Base-by-base conservation (phyloP, 2,113 vertebrate genomes). In the Gasterosteus aculeatus region DNA sequence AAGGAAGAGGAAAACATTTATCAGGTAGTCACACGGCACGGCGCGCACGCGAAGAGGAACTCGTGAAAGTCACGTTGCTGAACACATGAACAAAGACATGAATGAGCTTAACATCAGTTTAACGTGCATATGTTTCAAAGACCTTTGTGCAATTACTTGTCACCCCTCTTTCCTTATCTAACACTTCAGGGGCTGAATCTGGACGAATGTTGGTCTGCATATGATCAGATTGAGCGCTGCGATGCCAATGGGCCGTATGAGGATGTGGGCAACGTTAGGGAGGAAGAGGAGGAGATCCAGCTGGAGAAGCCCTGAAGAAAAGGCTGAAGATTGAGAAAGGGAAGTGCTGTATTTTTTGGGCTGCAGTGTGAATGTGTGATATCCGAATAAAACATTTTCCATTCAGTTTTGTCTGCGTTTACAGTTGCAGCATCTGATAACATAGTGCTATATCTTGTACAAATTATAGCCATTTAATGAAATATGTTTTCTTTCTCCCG, bases 1-100 rank as follows among this genome's bases (percentile, higher is more conserved):
- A 87, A 42, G 46, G 92, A 95, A 77, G 91, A 92, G 77, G 93
- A 95, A 75, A 95, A 95, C 81, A 95, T 95, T 69, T 95, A 95
- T 80, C 93, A 95, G 92, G 94, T 94, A 64, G 22, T 77, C 22
- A 42, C 10, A 49, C 8, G 14, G 33, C 35, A 69, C 38, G 14
- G 9, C 44, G 59, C 14, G 6, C 14, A 18, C 3, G 29, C 46
- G 7, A 56, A 10, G n/a, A 56, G 12, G n/a, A 73, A 63, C 39
- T 15, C 46, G 19, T 46, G 3, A 7, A 10, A 11, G 51, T 77
- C 16, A 33, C 19, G 18, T 66, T 14, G 3, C 19, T 59, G 9
- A 22, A 56, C 18, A 19, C 41, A 75, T 7, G 4, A 63, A 44
- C 44, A 65, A 39, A 62, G 16, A 72, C 16, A 31, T 42, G 19